phyloP scores from a whole-genome alignment of 37 sponge, comb jelly and placozoan species.

The Beroe forskalii region DNA sequence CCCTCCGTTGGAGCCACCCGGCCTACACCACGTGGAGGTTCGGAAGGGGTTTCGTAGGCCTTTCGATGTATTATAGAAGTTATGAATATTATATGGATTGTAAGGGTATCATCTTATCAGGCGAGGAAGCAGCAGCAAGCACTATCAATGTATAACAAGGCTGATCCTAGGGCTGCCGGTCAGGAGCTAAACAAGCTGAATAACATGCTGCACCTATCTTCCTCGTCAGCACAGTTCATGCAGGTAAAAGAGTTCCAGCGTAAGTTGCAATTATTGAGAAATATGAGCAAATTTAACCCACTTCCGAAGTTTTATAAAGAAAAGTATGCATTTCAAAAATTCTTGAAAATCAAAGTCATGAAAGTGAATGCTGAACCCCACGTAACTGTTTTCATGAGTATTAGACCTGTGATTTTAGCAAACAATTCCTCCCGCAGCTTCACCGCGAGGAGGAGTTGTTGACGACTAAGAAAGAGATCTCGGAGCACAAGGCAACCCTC shows the following conservation, averaged over 20 bases:
- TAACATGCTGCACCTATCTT: background rate
- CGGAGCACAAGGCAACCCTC: background rate
- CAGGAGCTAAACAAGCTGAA: constrained; percentile 27
- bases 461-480: background rate
- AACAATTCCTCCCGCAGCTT: no score
- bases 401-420: no score
- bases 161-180: background rate
- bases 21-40: no score
- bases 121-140: constrained; percentile 42
- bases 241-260: constrained; percentile 20
- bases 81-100: background rate
- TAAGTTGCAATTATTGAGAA: no score
- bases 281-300: no score
- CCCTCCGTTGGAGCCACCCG: no score
- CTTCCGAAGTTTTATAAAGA: no score
- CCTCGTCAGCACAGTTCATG: background rate
- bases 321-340: no score
- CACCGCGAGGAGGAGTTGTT: constrained; percentile 7
- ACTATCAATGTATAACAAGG: constrained; percentile 41
- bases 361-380: no score
- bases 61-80: background rate
- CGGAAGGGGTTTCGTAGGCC: no score
- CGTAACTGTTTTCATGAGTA: no score
- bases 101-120: constrained; percentile 14
- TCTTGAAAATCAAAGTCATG: no score